Percentiles rank a stretch among this genome's conserved stretches.
Evolutionary conservation across 2,888 invertebrate genomes (phyloP).

Genomic region (Adelognathus sp.): DNA sequence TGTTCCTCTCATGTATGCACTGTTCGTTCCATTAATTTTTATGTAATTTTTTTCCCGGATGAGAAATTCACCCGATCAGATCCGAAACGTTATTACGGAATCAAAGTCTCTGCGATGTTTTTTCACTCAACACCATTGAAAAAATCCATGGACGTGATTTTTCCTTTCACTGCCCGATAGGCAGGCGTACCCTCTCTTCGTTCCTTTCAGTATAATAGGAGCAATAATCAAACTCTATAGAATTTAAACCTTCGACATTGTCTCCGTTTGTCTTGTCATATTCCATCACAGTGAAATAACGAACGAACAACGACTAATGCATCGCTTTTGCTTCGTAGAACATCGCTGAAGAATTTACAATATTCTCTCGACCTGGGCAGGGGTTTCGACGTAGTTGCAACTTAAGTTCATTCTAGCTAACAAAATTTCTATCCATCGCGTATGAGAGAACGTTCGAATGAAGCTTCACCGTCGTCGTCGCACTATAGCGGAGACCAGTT

Average conservation of each 20-base stretch:
- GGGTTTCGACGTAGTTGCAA: background rate
- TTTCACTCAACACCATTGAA: too few species aligned
- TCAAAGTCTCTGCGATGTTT: too few species aligned
- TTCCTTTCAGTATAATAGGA: background rate
- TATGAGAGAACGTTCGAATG: background rate
- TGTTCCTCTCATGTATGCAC: too few species aligned
- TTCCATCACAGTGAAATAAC: constrained; percentile 17
- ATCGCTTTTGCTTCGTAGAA: background rate
- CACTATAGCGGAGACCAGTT: constrained; percentile 10
- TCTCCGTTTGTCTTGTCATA: too few species aligned
- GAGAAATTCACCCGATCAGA: too few species aligned
- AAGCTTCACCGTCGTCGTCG: background rate
- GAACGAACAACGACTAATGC: background rate
- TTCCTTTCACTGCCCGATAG: too few species aligned
- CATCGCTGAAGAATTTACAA: constrained; percentile 18
- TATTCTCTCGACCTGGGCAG: background rate
- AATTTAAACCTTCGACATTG: too few species aligned
- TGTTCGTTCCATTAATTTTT: too few species aligned
- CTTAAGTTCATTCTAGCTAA: background rate
- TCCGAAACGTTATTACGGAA: too few species aligned
- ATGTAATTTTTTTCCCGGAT: too few species aligned
- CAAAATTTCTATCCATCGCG: constrained; percentile 6
- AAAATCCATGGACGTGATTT: too few species aligned
- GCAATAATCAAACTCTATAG: background rate
- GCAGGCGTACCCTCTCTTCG: too few species aligned